A percentile compares a stretch with the other conserved stretches of the same genome.
These are phyloP conservation scores for Spatulosminthurus flaviceps DNA, from an alignment of 2,888 invertebrate genomes.

Conservation along the genomic window DNA sequence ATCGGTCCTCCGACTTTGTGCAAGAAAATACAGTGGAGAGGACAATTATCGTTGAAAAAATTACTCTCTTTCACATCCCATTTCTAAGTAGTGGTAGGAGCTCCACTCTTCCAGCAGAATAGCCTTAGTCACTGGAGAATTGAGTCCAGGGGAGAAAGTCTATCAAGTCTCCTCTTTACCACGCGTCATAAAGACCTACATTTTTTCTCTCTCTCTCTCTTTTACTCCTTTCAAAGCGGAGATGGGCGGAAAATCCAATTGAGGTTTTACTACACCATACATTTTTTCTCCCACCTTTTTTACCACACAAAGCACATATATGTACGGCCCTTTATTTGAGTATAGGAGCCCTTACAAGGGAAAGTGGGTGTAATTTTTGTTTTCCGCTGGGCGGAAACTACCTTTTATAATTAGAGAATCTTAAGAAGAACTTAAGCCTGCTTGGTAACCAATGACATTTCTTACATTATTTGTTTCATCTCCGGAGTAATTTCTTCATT, in stretches of 20 bases:
- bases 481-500: too few relatives aligned
- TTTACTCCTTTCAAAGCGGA: not conserved
- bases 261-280: not conserved
- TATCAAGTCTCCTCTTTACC: not conserved
- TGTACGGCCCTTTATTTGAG: too few relatives aligned
- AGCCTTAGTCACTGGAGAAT: not conserved
- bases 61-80: constrained; percentile 49
- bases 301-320: too few relatives aligned
- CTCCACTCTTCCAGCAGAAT: not conserved
- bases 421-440: too few relatives aligned
- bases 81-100: constrained; percentile 26
- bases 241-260: not conserved
- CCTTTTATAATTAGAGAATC: not conserved
- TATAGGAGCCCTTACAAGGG: not conserved
- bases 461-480: too few relatives aligned
- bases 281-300: not conserved
- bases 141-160: not conserved
- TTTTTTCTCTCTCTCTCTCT: constrained; percentile 25
- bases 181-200: not conserved
- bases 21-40: constrained; percentile 28
- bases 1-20: not conserved
- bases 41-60: constrained; percentile 52
- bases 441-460: too few relatives aligned
- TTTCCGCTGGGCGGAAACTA: not conserved
- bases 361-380: not conserved